Evolutionary conservation across 2,797 vertebrate species (phyloP), one percentile per base, ranked within the genome.

Genomic region (Malacoctenus gilli): DNA sequence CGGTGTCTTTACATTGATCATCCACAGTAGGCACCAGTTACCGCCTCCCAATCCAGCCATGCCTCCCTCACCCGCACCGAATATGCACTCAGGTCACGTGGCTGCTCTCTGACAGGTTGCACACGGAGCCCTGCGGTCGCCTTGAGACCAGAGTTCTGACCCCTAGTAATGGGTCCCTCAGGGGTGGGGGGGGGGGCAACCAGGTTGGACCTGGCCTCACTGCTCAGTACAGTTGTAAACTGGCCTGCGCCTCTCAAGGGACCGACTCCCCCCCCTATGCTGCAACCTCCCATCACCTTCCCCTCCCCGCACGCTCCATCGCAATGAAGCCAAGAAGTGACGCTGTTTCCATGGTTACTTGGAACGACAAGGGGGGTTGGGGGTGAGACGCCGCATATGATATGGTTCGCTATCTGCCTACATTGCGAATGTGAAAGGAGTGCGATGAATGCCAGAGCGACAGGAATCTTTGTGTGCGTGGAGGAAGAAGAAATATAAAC

Each of bases 271-370:
- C 21, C 34, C 8, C 28, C 32, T 9, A 52, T 34, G 22, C 55
- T 50, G 42, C 51, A 72, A 55, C 43, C 58, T 65, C 36, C 12
- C 30, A 44, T 46, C 32, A 32, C 35, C 61, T 37, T 42, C 22
- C 15, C 61, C 63, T 19, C 30, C 28, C 43, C 37, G n/a, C 46
- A 13, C 10, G 41, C 14, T 42, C 38, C 51, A 58, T 67, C 18
- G 61, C 68, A 63, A 54, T 64, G 58, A 63, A 72, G 61, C 57
- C 69, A 79, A 74, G 70, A 79, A 74, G 70, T 59, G 80, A 88
- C 64, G 78, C 61, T 15, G 79, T 87, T 85, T 68, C 85, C 77
- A 82, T 69, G 85, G 86, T 85, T 82, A 87, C 78, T 0, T 15
- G 18, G 57, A 28, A 41, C 53, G 19, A 23, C 48, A 44, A 30